These are phyloP conservation scores for Falco cherrug DNA, from an alignment of 2,797 vertebrate species.

Conservation along the genomic window DNA sequence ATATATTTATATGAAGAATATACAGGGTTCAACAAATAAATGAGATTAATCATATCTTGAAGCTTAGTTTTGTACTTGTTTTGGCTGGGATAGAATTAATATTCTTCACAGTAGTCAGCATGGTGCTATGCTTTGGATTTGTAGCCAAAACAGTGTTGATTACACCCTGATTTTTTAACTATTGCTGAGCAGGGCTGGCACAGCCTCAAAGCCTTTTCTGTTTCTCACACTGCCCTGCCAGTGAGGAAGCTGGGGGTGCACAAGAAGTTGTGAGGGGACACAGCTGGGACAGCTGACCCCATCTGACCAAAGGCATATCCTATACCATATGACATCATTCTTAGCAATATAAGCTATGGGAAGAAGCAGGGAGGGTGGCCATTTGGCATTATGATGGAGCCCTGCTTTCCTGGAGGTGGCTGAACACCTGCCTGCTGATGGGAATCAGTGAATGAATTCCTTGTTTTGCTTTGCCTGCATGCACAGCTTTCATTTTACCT, in stretches of 20 bases:
- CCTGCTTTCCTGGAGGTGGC: too few relatives aligned
- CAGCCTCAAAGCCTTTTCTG: background rate
- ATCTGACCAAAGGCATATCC: background rate
- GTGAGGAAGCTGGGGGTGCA: fast-evolving
- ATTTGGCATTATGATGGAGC: too few relatives aligned
- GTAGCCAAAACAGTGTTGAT: background rate
- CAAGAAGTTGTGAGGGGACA: background rate
- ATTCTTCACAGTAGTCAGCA: background rate
- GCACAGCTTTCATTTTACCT: background rate
- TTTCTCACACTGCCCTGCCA: fast-evolving
- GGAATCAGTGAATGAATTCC: too few relatives aligned
- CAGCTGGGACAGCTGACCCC: background rate
- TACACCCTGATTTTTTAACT: background rate
- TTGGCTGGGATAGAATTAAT: background rate
- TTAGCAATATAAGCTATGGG: background rate
- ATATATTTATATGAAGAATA: background rate
- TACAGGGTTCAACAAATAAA: background rate
- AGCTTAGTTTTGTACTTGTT: background rate
- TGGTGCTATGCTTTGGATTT: background rate
- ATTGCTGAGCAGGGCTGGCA: background rate
- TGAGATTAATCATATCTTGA: background rate
- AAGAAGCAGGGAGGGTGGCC: background rate
- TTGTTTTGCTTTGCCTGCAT: background rate
- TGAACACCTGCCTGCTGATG: too few relatives aligned
- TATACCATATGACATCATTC: fast-evolving